Evolutionary conservation across 2,113 vertebrate genomes (phyloP), one percentile per base, ranked within the genome.

Genomic region (Triplophysa tibetana): DNA sequence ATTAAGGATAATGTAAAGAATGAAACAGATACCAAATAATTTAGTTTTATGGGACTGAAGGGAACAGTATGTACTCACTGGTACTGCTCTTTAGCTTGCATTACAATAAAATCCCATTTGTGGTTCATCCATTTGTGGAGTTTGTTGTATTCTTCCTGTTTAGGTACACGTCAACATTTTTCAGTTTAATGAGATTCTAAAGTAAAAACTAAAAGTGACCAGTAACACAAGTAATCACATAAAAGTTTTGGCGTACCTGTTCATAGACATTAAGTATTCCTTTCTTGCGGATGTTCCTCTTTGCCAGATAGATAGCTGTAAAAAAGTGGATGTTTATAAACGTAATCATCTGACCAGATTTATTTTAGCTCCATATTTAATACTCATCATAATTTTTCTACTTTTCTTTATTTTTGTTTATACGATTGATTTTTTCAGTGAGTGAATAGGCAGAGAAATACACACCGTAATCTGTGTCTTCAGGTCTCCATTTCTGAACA

Each of bases 81-180:
- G 86, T 95, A 95, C 86, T 98, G 97, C 82, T 99, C 96, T 19
- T 95, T 95, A 69, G 97, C 96, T 86, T 99, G 98, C 95, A 96
- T 95, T 60, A 98, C 90, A 12, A 99, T 92, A 26, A 99, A 99
- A 85, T 99, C 98, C 98, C 98, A 99, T 85, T 99, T 97, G 91
- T 96, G 94, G 91, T 97, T 98, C 70, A 99, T 92, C 93, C 96
- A 97, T 45, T 96, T 91, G 83, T 99, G 94, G 68, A 98, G 90
- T 65, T 92, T 91, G 88, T 92, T 92, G 87, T 99, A 99, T 89
- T 96, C 94, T 83, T 93, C 94, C 98, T 99, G 89, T 81, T 88
- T 80, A 80, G 86, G 89, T 52, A 19, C 43, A 79, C 83, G 33
- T 38, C 33, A 84, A 83, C 4, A 63, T 45, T 60, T 81, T 81